A percentile compares a stretch with the other conserved stretches of the same genome.
Conservation (phyloP, 2,113 vertebrate species). For the Leptocoma aspasia region DNA sequence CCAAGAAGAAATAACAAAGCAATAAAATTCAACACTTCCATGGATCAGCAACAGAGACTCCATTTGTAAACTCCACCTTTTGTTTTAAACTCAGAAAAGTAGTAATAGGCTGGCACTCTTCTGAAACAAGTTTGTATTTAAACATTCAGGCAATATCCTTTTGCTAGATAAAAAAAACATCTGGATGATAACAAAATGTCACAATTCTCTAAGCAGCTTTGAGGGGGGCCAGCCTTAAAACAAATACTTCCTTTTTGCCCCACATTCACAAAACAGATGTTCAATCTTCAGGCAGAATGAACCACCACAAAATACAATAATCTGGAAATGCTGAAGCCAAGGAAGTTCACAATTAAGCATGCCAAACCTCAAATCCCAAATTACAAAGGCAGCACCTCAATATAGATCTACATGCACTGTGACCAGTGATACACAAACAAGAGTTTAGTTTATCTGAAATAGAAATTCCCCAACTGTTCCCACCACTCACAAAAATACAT, state of each 20-base stretch:
- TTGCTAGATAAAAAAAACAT: not conserved
- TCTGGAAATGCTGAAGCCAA: constrained; percentile 23
- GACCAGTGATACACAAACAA: not conserved
- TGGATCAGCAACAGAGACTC: not conserved
- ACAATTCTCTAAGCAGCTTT: constrained; percentile 17
- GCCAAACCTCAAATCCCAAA: constrained; percentile 31
- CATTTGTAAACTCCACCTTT: not conserved
- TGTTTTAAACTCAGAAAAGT: not conserved
- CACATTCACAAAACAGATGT: constrained; percentile 11
- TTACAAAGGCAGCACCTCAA: constrained; percentile 6
- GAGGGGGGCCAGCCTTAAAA: not conserved
- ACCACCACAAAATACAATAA: constrained; percentile 43
- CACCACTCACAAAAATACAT: not conserved
- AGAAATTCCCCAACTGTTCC: not conserved
- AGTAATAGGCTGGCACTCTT: not conserved
- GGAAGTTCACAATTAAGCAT: constrained; percentile 37
- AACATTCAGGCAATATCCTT: not conserved
- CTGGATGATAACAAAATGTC: constrained; percentile 27
- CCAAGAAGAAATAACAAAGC: not conserved
- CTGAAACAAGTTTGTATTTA: not conserved
- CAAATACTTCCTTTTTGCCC: not conserved
- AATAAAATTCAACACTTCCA: not conserved
- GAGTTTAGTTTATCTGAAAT: constrained; percentile 44
- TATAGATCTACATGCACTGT: not conserved
- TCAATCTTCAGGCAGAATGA: constrained; percentile 46